phyloP scores from a whole-genome alignment of 2,797 vertebrate species.

The Arnoldichthys spilopterus region DNA sequence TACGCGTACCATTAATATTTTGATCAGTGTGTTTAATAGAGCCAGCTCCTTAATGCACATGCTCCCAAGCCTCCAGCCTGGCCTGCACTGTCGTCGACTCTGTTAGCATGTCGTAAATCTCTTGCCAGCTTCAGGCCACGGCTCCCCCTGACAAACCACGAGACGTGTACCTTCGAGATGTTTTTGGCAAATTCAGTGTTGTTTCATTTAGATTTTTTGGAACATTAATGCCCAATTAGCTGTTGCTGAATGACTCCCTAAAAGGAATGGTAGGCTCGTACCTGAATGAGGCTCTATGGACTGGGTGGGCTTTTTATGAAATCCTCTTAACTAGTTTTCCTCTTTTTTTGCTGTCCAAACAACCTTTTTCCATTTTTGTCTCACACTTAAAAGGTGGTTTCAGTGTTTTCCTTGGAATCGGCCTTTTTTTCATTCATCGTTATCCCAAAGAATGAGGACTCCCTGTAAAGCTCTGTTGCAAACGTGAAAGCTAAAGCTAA shows the following conservation, averaged over 20 bases:
- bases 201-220: conserved; percentile 75
- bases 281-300: conserved; percentile 55
- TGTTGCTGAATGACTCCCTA: conserved; percentile 67
- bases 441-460: conserved; percentile 42
- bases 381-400: conserved; percentile 63
- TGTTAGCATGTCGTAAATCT: conserved; percentile 87
- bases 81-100: conserved; percentile 75
- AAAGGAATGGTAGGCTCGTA: conserved; percentile 52
- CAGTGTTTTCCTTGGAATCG: conserved; percentile 49
- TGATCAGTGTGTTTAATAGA: conserved; percentile 88
- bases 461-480: conserved; percentile 42
- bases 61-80: conserved; percentile 78
- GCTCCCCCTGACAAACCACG: conserved; percentile 72
- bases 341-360: conserved; percentile 37
- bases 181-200: conserved; percentile 75
- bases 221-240: conserved; percentile 77
- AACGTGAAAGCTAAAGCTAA: conserved; percentile 28
- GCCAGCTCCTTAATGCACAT: conserved; percentile 88
- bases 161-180: conserved; percentile 70
- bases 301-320: conserved; percentile 58
- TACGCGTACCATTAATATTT: conserved; percentile 88
- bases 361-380: conserved; percentile 54
- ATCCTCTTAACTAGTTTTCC: conserved; percentile 30
- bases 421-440: conserved; percentile 57
- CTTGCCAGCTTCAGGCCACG: conserved; percentile 70